Evolutionary conservation across 2,113 vertebrate species (phyloP).

Genomic region (Fulmarus glacialis): DNA sequence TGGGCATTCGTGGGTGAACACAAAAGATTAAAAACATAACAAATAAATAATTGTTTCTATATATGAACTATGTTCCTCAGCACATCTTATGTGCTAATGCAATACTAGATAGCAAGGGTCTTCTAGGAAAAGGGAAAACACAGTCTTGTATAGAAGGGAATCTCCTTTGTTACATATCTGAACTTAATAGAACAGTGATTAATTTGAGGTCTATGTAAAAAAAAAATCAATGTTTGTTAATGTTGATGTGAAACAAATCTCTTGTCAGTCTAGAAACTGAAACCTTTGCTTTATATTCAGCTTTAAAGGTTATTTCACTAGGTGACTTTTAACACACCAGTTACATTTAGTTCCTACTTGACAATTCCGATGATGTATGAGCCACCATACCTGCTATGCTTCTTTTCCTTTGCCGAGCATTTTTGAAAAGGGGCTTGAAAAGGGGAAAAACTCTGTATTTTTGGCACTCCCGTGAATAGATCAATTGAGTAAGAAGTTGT

Average conservation of each 20-base stretch:
- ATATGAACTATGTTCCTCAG: background rate
- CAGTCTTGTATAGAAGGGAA: background rate
- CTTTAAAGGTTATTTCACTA: background rate
- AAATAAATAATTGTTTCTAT: background rate
- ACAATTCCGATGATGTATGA: background rate
- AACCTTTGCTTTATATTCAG: background rate
- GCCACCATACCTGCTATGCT: background rate
- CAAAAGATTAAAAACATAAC: background rate
- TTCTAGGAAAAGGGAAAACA: background rate
- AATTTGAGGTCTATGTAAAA: background rate
- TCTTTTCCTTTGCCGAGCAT: background rate
- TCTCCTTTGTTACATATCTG: background rate
- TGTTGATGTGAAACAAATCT: background rate
- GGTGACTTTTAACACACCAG: background rate
- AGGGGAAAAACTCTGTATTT: background rate
- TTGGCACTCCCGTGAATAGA: background rate
- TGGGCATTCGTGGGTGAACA: background rate
- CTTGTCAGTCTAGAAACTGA: background rate
- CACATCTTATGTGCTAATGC: background rate
- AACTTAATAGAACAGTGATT: background rate
- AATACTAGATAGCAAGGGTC: background rate
- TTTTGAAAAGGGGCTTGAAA: background rate
- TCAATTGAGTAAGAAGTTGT: background rate
- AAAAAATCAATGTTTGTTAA: background rate
- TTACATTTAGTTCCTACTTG: background rate